These are phyloP conservation scores for Hypsibius dujardini DNA, from an alignment of 1,140 invertebrate genomes.

Conservation along the genomic window DNA sequence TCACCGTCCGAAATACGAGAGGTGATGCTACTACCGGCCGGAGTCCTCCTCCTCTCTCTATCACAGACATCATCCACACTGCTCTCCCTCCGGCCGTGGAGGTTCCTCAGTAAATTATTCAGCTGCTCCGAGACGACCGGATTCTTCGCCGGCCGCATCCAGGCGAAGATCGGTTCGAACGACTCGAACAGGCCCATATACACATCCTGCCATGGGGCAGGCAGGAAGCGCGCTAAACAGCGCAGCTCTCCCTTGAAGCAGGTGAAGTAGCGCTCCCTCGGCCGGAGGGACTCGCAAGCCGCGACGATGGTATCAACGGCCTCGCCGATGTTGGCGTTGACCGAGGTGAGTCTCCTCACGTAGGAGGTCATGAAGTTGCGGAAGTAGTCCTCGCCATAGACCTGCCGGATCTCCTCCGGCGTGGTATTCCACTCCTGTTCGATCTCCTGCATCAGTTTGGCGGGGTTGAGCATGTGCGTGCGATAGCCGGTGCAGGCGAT, in stretches of 20 bases:
- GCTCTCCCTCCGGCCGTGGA: no score
- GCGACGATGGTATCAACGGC: slow-evolving; percentile 3
- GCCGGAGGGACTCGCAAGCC: background rate
- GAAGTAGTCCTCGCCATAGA: slow-evolving; percentile 33
- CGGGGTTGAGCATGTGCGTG: background rate
- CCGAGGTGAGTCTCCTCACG: background rate
- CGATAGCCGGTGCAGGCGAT: background rate
- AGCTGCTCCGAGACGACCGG: no score
- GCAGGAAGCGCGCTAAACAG: background rate
- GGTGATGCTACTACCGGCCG: no score
- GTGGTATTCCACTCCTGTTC: slow-evolving; percentile 30
- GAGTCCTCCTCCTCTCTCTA: no score
- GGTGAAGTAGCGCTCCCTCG: background rate
- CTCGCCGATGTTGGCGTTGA: background rate
- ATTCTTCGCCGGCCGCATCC: background rate
- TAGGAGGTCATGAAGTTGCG: slow-evolving; percentile 26
- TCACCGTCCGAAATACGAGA: no score
- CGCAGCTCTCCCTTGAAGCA: background rate
- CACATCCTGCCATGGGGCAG: background rate
- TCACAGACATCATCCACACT: no score
- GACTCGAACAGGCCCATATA: background rate
- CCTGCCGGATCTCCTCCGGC: slow-evolving; percentile 28
- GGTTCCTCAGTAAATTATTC: no score
- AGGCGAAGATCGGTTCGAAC: background rate
- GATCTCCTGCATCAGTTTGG: slow-evolving; percentile 25